Conservation (phyloP, 2,888 invertebrate genomes). For the Branchipolynoe longqiensis region DNA sequence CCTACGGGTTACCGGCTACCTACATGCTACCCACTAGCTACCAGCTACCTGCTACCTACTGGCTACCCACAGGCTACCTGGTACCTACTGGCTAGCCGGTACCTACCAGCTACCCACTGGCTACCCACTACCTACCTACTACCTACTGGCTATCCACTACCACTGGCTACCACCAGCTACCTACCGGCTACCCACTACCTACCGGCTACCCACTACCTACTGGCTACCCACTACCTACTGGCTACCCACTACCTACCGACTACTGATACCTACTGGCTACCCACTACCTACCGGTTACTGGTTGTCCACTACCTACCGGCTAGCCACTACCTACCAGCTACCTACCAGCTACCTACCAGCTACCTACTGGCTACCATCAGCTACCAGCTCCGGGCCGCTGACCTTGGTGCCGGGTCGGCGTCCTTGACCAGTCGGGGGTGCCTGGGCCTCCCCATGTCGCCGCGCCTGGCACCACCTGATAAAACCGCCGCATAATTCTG, state of each 20-base stretch:
- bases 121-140: too few relatives aligned
- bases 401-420: background rate
- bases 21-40: too few relatives aligned
- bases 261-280: background rate
- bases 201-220: background rate
- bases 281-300: background rate
- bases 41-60: too few relatives aligned
- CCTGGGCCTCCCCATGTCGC: background rate
- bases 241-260: background rate
- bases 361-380: background rate
- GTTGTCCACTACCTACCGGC: background rate
- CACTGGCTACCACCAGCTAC: too few relatives aligned
- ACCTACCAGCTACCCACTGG: too few relatives aligned
- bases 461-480: slow-evolving; percentile 31
- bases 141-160: too few relatives aligned
- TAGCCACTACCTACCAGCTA: background rate
- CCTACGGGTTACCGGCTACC: too few relatives aligned
- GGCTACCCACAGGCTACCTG: too few relatives aligned
- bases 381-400: background rate
- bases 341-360: background rate
- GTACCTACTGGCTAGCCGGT: too few relatives aligned
- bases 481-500: slow-evolving; percentile 48
- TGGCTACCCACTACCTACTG: background rate
- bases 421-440: background rate
- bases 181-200: too few relatives aligned